Evolutionary conservation across 1,140 invertebrate genomes (phyloP).

Genomic region (Battus philenor): DNA sequence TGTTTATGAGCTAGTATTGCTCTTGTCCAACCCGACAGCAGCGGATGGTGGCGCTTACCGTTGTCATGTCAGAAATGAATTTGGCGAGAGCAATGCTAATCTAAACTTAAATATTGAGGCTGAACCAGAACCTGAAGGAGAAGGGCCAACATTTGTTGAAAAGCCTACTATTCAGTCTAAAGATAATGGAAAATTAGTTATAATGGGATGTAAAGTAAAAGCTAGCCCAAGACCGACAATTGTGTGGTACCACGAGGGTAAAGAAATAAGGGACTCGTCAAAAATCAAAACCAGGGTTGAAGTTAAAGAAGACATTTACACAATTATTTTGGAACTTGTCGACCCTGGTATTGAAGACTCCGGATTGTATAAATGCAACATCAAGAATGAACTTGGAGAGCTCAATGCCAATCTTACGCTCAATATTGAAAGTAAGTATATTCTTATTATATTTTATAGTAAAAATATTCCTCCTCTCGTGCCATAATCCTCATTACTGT

Average conservation of each 20-base stretch:
- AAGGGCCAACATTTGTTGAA: slow-evolving; percentile 98
- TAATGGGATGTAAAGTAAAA: slow-evolving; percentile 97
- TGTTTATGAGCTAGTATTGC: slow-evolving; percentile 90
- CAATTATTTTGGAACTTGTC: slow-evolving; percentile 92
- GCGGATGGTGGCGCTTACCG: slow-evolving; percentile 98
- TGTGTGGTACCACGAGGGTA: slow-evolving; percentile 92
- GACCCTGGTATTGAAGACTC: slow-evolving; percentile 96
- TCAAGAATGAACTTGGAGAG: slow-evolving; percentile 97
- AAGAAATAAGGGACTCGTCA: slow-evolving; percentile 85
- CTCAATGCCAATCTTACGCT: slow-evolving; percentile 96
- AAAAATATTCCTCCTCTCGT: too few relatives aligned
- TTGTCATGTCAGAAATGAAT: slow-evolving; percentile 97
- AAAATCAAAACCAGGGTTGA: slow-evolving; percentile 88
- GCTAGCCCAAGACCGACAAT: slow-evolving; percentile 96
- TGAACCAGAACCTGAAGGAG: slow-evolving; percentile 92
- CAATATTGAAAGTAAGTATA: slow-evolving; percentile 95
- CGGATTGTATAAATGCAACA: slow-evolving; percentile 98
- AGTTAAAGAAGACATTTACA: slow-evolving; percentile 90
- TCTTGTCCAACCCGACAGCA: slow-evolving; percentile 91
- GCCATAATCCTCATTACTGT: too few relatives aligned
- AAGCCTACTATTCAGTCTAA: slow-evolving; percentile 96
- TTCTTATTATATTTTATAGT: background rate
- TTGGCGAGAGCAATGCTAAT: slow-evolving; percentile 98
- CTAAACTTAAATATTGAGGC: slow-evolving; percentile 98
- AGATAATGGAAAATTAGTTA: slow-evolving; percentile 96